phyloP scores from a whole-genome alignment of 1,140 invertebrate species.

The Bombus impatiens region DNA sequence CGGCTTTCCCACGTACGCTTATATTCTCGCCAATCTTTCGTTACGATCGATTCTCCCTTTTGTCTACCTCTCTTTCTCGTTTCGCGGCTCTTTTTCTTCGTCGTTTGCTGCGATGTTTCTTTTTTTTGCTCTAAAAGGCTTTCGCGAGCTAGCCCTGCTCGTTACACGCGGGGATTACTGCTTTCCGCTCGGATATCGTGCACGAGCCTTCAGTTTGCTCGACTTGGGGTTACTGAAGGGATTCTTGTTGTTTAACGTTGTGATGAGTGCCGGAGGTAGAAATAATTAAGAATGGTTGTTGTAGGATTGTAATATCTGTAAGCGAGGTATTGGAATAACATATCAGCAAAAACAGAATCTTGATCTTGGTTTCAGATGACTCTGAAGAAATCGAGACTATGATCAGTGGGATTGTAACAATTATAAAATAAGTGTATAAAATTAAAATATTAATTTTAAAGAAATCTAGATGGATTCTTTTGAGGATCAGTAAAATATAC shows the following conservation, averaged over 20 bases:
- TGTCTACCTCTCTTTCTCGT: not conserved
- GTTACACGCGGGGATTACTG: conserved; percentile 32
- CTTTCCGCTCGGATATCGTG: conserved; percentile 5
- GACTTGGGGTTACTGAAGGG: not conserved
- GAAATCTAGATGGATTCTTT: not conserved
- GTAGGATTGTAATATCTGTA: not conserved
- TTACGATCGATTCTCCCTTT: conserved; percentile 57
- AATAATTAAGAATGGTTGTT: not conserved
- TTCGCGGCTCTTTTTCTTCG: not conserved
- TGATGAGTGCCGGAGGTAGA: not conserved
- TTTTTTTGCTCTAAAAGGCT: conserved; percentile 2
- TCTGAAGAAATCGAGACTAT: no score
- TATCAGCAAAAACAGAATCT: not conserved
- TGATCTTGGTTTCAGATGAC: not conserved
- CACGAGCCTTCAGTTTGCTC: not conserved
- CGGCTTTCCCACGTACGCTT: conserved; percentile 47
- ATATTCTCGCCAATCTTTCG: conserved; percentile 40
- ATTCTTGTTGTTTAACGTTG: not conserved
- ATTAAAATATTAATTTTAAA: no score
- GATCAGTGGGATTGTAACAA: no score
- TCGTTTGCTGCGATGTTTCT: not conserved
- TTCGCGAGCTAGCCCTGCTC: not conserved
- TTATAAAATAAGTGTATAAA: no score
- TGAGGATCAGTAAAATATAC: not conserved
- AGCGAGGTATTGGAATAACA: no score